Evolutionary conservation across 2,113 vertebrate genomes (phyloP).

Genomic region (Alexandromys fortis): DNA sequence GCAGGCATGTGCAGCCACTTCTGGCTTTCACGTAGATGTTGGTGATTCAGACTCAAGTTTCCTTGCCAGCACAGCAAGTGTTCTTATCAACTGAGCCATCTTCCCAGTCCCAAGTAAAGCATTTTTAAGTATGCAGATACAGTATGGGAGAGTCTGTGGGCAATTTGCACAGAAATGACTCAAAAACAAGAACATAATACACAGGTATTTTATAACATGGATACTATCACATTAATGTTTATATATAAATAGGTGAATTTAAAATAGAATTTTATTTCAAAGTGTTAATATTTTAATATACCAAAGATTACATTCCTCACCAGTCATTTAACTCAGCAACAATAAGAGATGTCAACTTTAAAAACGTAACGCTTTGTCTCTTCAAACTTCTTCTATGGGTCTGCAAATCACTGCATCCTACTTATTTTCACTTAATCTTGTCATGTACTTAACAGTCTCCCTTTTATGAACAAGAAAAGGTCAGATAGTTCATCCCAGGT

Average conservation of each 20-base stretch:
- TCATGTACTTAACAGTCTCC: not conserved
- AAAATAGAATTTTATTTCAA: constrained; percentile 56
- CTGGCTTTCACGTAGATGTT: not conserved
- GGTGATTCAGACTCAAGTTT: not conserved
- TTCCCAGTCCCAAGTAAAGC: not conserved
- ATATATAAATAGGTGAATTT: constrained; percentile 31
- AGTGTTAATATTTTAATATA: constrained; percentile 43
- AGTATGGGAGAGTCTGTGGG: not conserved
- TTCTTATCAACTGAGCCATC: not conserved
- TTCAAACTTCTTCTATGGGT: constrained; percentile 12
- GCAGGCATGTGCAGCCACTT: not conserved
- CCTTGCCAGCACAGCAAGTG: not conserved
- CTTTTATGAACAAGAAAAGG: constrained; percentile 43
- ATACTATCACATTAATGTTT: constrained; percentile 33
- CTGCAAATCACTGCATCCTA: not conserved
- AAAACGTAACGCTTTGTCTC: not conserved
- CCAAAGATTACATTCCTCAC: constrained; percentile 35
- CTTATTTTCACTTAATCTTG: constrained; percentile 22
- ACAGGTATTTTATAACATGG: constrained; percentile 28
- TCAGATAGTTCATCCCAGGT: not conserved
- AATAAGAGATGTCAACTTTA: not conserved
- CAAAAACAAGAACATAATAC: constrained; percentile 25
- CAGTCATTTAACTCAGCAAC: constrained; percentile 26
- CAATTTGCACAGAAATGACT: constrained; percentile 4
- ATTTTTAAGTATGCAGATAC: constrained; percentile 16